These are phyloP conservation scores for Cherax destructor DNA, from an alignment of 1,140 invertebrate species.

Conservation along the genomic window DNA sequence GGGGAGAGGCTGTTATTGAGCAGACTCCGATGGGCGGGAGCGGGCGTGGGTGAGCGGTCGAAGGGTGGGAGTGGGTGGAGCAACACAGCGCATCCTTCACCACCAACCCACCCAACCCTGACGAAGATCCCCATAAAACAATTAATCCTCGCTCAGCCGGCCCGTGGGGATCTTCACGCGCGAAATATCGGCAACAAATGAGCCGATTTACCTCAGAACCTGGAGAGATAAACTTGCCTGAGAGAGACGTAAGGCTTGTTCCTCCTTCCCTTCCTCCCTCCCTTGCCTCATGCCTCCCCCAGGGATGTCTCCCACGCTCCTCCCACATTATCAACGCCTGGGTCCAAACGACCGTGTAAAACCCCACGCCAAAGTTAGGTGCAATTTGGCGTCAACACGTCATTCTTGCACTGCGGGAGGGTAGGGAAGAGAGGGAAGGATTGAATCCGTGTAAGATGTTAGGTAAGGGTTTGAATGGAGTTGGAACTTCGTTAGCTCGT, in stretches of 20 bases:
- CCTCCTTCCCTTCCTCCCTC: too few relatives aligned
- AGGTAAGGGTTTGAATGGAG: too few relatives aligned
- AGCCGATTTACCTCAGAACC: constrained; percentile 35
- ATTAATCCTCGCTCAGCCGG: constrained; percentile 11
- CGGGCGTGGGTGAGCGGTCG: too few relatives aligned
- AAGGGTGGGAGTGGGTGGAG: too few relatives aligned
- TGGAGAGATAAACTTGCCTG: constrained; percentile 11
- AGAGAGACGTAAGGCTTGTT: not conserved
- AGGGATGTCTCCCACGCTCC: constrained; percentile 4
- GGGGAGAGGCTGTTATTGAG: too few relatives aligned
- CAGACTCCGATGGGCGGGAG: too few relatives aligned
- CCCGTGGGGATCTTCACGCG: not conserved
- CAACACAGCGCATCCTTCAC: not conserved
- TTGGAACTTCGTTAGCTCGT: too few relatives aligned
- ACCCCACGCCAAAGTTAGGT: constrained; percentile 12
- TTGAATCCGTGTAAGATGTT: too few relatives aligned
- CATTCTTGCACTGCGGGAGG: constrained; percentile 12
- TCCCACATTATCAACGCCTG: constrained; percentile 36
- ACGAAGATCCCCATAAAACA: constrained; percentile 14
- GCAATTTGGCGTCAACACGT: constrained; percentile 27
- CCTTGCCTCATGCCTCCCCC: too few relatives aligned
- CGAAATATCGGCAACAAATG: constrained; percentile 15
- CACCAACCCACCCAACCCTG: not conserved
- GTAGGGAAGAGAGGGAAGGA: not conserved
- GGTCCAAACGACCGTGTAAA: constrained; percentile 53